Evolutionary conservation across 2,113 vertebrate genomes (phyloP), one percentile per base, ranked within the genome.

Genomic region (Noturus placidus): DNA sequence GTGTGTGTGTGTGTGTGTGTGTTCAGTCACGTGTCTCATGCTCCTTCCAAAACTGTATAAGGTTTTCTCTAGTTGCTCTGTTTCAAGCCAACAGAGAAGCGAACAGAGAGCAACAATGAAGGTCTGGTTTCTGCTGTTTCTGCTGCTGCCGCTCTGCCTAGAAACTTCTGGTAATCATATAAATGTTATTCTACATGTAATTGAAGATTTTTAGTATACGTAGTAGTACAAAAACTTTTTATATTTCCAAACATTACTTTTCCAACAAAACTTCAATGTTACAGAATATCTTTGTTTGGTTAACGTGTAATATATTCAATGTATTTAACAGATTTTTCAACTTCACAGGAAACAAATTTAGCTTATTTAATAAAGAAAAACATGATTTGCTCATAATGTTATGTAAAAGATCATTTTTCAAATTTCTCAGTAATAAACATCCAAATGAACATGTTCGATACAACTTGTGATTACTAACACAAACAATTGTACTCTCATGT

Each of bases 131-230:
- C 52, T 92, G 30, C 84, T 92, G 52, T n/a, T 91, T 8, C 50
- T 92, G 46, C 82, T 93, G 85, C 82, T 92, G 87, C 92, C 92
- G 11, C 22, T 92, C 20, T 91, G 92, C 80, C 61, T 82, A 72
- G 91, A 89, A 90, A 81, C 8, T 72, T 15, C 56, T 38, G 52
- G 27, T 52, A 70, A 70, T 5, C 7, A 30, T 52, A 83, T 38
- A 2, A 25, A 54, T 57, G 33, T 80, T 50, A 59, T 81, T 59
- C 4, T 25, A 2, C 4, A 57, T 38, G 0, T 56, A 80, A 57
- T 80, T 50, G 52, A 52, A 11, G 11, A 13, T 50, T 27, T 76
- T 76, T 76, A 25, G 72, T 46, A 76, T 46, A 50, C 50, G 69
- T 38, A 22, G 19, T 25, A 63, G n/a, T 30, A 65, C 10, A n/a